A percentile compares a stretch with the other conserved stretches of the same genome.
phyloP scores from a whole-genome alignment of 1,140 invertebrate genomes.

The Drosophila varians region DNA sequence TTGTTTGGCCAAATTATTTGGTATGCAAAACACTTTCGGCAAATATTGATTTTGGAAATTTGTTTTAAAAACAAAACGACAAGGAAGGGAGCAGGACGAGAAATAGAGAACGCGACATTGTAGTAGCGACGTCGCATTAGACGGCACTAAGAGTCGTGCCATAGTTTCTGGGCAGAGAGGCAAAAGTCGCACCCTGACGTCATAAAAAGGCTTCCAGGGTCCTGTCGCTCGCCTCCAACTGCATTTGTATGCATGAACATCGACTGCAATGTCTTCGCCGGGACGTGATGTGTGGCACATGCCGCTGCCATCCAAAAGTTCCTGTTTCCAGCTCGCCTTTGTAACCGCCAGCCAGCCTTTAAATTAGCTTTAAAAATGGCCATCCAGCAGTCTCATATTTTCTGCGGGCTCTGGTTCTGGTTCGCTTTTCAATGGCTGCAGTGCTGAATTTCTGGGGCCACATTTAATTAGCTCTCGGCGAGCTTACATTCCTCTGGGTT shows the following conservation, averaged over 20 bases:
- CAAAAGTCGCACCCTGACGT: constrained; percentile 71
- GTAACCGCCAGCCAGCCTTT: constrained; percentile 34
- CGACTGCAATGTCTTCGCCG: constrained; percentile 71
- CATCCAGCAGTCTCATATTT: constrained; percentile 33
- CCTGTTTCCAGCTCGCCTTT: not conserved
- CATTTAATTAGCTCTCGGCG: constrained; percentile 70
- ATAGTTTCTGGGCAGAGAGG: constrained; percentile 57
- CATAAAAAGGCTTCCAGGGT: constrained; percentile 59
- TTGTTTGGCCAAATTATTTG: constrained; percentile 80
- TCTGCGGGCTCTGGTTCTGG: constrained; percentile 28
- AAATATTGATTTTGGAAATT: constrained; percentile 82
- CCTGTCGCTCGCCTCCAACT: constrained; percentile 12
- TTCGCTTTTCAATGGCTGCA: constrained; percentile 60
- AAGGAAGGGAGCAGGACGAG: constrained; percentile 12
- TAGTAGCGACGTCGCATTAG: constrained; percentile 62
- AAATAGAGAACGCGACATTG: constrained; percentile 54
- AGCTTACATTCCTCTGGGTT: constrained; percentile 6
- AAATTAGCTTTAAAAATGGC: constrained; percentile 72
- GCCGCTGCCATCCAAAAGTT: constrained; percentile 17
- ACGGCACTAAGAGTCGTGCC: constrained; percentile 57
- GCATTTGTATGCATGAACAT: constrained; percentile 75
- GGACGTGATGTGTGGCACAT: constrained; percentile 79
- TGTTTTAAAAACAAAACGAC: constrained; percentile 64
- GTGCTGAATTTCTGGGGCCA: constrained; percentile 40
- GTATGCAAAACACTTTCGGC: constrained; percentile 82